Evolutionary conservation across 1,140 invertebrate genomes (phyloP), one percentile per base, ranked within the genome.

Genomic region (Papilio helenus): DNA sequence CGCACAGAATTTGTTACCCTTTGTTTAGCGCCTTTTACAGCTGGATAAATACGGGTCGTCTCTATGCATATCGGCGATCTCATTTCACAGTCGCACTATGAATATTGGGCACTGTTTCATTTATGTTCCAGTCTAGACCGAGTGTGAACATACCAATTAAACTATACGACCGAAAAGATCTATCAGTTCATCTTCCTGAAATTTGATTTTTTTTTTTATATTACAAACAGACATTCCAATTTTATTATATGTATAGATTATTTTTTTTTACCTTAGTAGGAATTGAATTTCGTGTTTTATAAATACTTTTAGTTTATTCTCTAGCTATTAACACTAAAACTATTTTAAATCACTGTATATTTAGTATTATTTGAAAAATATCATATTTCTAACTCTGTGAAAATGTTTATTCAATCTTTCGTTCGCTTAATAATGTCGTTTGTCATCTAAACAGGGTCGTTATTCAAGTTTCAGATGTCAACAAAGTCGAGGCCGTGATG

Each of bases 51-150:
- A 55, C 73, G 73, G 73, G 26, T 76, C 73, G 73, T 76, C 26
- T 51, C 26, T 76, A 76, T 76, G 73, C 73, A 76, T 49, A 76
- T 76, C 73, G 49, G 26, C 26, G 49, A 76, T 76, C 73, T 76
- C 73, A 76, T 76, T 76, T 55, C 49, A 5, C 73, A 76, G 44
- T 55, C 46, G 73, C 49, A 58, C 20, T 76, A 76, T 76, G 46
- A 76, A 76, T 23, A 76, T 76, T 76, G 73, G 73, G 49, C 34
- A 76, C 49, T 76, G 49, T 76, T 76, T 55, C 58, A 76, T 76
- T 76, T 76, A 76, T 76, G 44, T 51, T 76, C 18, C 9, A 51
- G 73, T 76, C 73, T 76, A 76, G 73, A 76, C 73, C 73, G 46
- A 76, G 58, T 10, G 23, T 51, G 73, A 34, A 49, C 42, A 34